These are phyloP conservation scores for Phalloptychus januarius DNA, from an alignment of 2,797 vertebrate species.

Conservation along the genomic window DNA sequence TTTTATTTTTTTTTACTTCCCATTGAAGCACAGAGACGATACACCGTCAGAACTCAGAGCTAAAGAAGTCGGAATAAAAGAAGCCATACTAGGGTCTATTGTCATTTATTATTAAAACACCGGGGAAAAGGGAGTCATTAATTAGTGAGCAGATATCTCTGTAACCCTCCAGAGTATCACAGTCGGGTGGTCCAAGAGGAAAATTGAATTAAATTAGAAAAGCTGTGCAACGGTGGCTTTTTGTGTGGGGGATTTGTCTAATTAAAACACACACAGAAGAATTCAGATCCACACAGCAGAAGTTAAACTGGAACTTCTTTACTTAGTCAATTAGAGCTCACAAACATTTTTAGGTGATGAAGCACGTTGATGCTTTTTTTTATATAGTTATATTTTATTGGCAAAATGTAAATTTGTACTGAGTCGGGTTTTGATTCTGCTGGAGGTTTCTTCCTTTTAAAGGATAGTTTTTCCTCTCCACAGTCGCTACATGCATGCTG, in stretches of 20 bases:
- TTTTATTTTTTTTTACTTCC: background rate
- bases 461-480: too few species aligned
- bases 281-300: background rate
- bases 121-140: conserved; percentile 16
- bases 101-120: conserved; percentile 14
- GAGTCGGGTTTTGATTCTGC: too few species aligned
- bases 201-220: conserved; percentile 5
- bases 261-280: background rate
- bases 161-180: conserved; percentile 1
- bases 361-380: background rate
- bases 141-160: conserved; percentile 5
- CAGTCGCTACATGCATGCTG: too few species aligned
- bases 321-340: background rate
- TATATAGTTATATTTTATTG: background rate
- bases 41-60: conserved; percentile 1
- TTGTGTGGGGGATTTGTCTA: background rate
- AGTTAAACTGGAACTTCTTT: background rate
- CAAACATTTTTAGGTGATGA: background rate
- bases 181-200: conserved; percentile 17
- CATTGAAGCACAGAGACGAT: background rate
- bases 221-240: background rate
- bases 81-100: background rate
- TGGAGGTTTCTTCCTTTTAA: too few species aligned
- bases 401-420: background rate
- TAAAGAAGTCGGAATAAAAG: background rate